Evolutionary conservation across 2,888 invertebrate species (phyloP).

Genomic region (Cantharis rustica): DNA sequence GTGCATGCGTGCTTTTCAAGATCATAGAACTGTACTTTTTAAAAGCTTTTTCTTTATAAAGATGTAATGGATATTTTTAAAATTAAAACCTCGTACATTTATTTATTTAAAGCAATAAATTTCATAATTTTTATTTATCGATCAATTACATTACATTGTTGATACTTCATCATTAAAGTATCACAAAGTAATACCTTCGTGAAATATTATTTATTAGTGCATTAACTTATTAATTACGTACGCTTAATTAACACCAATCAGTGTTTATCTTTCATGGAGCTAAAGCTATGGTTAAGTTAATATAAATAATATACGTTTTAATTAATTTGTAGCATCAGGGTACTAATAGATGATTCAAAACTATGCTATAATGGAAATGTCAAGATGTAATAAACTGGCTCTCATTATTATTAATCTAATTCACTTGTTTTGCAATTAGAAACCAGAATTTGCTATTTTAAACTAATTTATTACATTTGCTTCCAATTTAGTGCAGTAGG

Average conservation of each 20-base stretch:
- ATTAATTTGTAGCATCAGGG: not conserved
- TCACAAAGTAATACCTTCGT: not conserved
- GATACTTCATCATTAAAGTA: not conserved
- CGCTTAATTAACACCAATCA: not conserved
- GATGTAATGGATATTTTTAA: not conserved
- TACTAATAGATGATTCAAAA: not conserved
- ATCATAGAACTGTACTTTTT: slow-evolving; percentile 15
- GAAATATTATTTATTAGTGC: not conserved
- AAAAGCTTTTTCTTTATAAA: not conserved
- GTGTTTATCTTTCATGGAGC: not conserved
- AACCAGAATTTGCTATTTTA: not conserved
- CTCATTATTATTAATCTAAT: not conserved
- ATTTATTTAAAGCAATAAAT: not conserved
- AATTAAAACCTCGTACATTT: not conserved
- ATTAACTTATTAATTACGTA: not conserved
- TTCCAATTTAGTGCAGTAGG: not conserved
- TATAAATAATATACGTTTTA: not conserved
- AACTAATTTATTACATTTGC: not conserved
- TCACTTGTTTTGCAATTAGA: not conserved
- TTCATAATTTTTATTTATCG: not conserved
- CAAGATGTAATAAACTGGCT: not conserved
- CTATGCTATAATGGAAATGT: not conserved
- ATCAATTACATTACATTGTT: not conserved
- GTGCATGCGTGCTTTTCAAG: slow-evolving; percentile 17
- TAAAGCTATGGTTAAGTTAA: not conserved